A percentile compares a stretch with the other conserved stretches of the same genome.
phyloP scores from a whole-genome alignment of 2,888 invertebrate genomes.

The Drosophila ezoana region DNA sequence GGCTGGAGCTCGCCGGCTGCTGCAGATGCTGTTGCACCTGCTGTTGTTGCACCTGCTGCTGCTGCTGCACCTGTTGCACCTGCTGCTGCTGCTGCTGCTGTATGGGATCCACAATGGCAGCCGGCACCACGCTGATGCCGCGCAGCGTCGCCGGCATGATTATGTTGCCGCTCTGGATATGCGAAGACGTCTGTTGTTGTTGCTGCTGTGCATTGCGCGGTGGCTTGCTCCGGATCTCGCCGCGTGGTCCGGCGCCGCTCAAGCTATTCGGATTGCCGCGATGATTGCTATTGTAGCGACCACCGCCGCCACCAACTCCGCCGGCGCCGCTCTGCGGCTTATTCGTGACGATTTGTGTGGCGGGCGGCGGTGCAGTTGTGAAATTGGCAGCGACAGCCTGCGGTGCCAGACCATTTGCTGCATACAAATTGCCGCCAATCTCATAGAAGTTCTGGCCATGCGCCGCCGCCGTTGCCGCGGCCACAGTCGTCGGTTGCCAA shows the following conservation, averaged over 20 bases:
- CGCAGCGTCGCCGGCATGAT: slow-evolving; percentile 57
- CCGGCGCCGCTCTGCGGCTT: slow-evolving; percentile 75
- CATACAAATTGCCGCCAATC: slow-evolving; percentile 89
- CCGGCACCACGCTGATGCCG: slow-evolving; percentile 76
- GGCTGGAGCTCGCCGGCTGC: slow-evolving; percentile 48
- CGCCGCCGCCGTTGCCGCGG: slow-evolving; percentile 85
- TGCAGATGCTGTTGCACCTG: slow-evolving; percentile 64
- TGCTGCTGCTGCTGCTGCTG: slow-evolving; percentile 69
- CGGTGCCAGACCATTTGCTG: slow-evolving; percentile 90
- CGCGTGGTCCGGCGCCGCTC: slow-evolving; percentile 70
- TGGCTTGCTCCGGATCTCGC: slow-evolving; percentile 81
- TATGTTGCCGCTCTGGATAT: slow-evolving; percentile 67
- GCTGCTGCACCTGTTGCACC: slow-evolving; percentile 52
- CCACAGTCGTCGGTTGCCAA: slow-evolving; percentile 84
- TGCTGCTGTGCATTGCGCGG: slow-evolving; percentile 70
- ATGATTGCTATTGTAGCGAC: slow-evolving; percentile 81
- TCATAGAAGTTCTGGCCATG: slow-evolving; percentile 87
- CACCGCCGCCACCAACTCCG: slow-evolving; percentile 70
- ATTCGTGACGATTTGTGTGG: slow-evolving; percentile 70
- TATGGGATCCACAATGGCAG: slow-evolving; percentile 77
- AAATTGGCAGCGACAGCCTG: slow-evolving; percentile 86
- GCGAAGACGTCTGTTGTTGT: slow-evolving; percentile 60
- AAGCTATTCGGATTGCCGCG: slow-evolving; percentile 79
- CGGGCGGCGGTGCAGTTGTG: slow-evolving; percentile 77
- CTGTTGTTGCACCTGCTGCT: slow-evolving; percentile 67